These are phyloP conservation scores for Myotis brandtii DNA, from an alignment of 2,113 vertebrate genomes.

Conservation along the genomic window DNA sequence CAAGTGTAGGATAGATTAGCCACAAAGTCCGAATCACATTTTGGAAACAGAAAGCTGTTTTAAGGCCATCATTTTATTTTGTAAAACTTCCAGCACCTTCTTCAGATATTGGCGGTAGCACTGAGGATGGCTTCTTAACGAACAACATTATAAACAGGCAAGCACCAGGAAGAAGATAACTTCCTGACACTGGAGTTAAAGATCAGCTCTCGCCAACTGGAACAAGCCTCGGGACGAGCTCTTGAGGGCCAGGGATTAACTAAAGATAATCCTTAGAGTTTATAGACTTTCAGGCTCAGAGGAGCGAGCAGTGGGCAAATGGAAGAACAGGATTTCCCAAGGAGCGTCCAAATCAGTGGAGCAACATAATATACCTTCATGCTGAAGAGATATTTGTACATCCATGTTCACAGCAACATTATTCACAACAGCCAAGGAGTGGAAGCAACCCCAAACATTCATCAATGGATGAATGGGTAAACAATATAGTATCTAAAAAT, in stretches of 20 bases:
- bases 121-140: neutral
- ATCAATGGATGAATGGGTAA: neutral
- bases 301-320: neutral
- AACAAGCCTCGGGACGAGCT: neutral
- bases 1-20: neutral
- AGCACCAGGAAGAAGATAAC: neutral
- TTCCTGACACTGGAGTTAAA: neutral
- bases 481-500: neutral
- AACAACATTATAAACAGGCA: neutral
- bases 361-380: neutral
- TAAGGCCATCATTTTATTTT: constrained; percentile 29
- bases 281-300: neutral
- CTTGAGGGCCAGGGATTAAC: neutral
- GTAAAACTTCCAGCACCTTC: neutral
- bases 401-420: neutral
- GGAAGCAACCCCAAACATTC: neutral
- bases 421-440: neutral
- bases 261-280: neutral
- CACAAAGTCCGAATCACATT: neutral
- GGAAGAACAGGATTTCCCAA: constrained; percentile 14
- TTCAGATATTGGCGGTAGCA: neutral
- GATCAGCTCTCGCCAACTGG: neutral
- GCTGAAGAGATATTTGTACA: neutral
- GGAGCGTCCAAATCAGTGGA: neutral
- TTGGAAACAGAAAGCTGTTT: constrained; percentile 15